Percentiles rank a stretch among this genome's conserved stretches.
Conservation (phyloP, 2,888 invertebrate genomes). For the Agrotis puta region DNA sequence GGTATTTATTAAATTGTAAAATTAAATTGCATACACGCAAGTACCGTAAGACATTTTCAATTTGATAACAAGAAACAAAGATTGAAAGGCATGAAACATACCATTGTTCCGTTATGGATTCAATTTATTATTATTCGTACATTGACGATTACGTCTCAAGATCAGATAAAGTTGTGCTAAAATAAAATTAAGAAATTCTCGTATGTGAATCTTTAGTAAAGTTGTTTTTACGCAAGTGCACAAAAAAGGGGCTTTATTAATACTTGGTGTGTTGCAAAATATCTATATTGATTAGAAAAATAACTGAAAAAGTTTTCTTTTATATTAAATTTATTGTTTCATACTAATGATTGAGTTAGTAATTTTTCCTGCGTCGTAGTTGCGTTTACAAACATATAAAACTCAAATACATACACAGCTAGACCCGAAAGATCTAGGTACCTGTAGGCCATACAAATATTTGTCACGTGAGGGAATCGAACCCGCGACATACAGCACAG, state of each 20-base stretch:
- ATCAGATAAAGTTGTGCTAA: slow-evolving; percentile 21
- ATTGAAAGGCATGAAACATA: not conserved
- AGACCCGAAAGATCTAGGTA: too few species aligned
- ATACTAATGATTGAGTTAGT: too few species aligned
- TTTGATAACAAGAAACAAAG: not conserved
- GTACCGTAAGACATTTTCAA: too few species aligned
- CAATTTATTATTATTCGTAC: not conserved
- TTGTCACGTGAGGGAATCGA: too few species aligned
- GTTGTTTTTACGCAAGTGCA: not conserved
- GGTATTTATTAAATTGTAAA: not conserved
- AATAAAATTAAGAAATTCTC: not conserved
- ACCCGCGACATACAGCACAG: too few species aligned
- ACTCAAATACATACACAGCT: too few species aligned
- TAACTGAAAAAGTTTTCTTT: not conserved
- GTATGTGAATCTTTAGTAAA: slow-evolving; percentile 4
- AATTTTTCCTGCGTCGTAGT: too few species aligned
- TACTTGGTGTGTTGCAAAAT: not conserved
- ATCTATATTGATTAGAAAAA: not conserved
- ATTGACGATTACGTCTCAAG: not conserved
- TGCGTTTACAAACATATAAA: too few species aligned
- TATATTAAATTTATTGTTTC: too few species aligned
- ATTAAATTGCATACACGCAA: not conserved
- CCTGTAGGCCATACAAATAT: too few species aligned
- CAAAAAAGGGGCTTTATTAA: too few species aligned
- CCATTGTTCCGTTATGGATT: not conserved